Base-by-base conservation (phyloP, 2,888 invertebrate genomes). In the Macrosoma leucophasiata region DNA sequence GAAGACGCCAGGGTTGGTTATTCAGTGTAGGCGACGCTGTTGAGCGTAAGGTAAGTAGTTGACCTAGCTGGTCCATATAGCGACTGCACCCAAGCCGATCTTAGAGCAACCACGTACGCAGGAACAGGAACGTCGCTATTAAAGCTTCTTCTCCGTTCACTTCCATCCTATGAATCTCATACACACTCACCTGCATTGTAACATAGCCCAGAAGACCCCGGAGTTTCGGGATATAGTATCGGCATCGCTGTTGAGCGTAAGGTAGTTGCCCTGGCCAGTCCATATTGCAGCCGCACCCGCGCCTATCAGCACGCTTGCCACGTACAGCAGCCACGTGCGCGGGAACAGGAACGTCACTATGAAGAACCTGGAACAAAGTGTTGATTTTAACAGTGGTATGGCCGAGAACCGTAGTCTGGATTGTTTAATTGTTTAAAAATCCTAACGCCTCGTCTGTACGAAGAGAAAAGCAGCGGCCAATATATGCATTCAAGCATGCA, bases 1-100 rank as follows among this genome's bases (percentile, higher is more conserved):
- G 73, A 98, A 98, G 27, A 98, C 87, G 7, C 98, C 97, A 8
- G 96, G 95, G 76, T 98, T 50, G 97, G 87, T 5, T 95, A 92
- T 64, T 98, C 96, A 0, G 95, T 97, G 1, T 90, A 88, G 0
- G 89, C 79, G 48, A 92, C 91, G 47, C 97, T 97, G 86, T 97
- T 97, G 35, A 95, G 84, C 0, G 97, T 95, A 32, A 98, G 66
- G 43, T n/a, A n/a, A n/a, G n/a, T 81, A 82, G 62, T 78, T 82
- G 17, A 98, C 98, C 79, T 98, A 97, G 0, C 95, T 94, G 26
- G 97, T 97, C 98, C 98, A 98, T 43, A 97, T 92, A 25, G 96
- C 86, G 2, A 97, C 96, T 1, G 98, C 97, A 26, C 97, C 97
- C 2, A 93, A 84, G 28, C 98, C 98, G 22, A 98, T 88, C 18